Conservation (phyloP, 2,888 invertebrate genomes). For the Eristalis arbustorum region DNA sequence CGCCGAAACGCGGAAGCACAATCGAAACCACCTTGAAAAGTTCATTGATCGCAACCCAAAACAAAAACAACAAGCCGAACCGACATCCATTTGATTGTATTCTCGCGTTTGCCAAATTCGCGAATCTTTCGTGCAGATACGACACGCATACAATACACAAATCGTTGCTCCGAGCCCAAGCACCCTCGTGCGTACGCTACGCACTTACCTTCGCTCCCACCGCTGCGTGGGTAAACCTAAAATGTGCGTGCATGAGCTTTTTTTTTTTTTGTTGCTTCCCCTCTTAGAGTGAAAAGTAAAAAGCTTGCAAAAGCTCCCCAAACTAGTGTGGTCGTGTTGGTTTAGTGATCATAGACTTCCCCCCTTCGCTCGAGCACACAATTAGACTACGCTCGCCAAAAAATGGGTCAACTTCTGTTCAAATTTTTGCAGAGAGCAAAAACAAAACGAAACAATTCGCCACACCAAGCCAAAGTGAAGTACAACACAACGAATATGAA, state of each 20-base stretch:
- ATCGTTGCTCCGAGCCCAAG: not conserved
- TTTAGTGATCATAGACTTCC: constrained; percentile 26
- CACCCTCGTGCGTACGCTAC: not conserved
- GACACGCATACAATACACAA: not conserved
- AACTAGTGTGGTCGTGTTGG: not conserved
- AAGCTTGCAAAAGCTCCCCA: constrained; percentile 32
- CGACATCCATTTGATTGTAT: constrained; percentile 9
- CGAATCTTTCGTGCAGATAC: not conserved
- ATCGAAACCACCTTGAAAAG: constrained; percentile 36
- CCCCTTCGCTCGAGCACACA: not conserved
- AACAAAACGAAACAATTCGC: constrained; percentile 1
- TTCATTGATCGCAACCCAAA: constrained; percentile 46
- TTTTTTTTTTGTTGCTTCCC: not conserved
- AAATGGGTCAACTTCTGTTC: constrained; percentile 48
- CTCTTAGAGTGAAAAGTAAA: not conserved
- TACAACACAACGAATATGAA: constrained; percentile 6
- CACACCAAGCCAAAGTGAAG: constrained; percentile 10
- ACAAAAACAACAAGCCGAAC: constrained; percentile 20
- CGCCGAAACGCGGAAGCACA: constrained; percentile 23
- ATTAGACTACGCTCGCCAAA: not conserved
- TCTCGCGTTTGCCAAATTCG: constrained; percentile 5
- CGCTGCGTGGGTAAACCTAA: not conserved
- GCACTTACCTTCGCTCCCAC: not conserved
- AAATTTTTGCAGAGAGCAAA: constrained; percentile 3
- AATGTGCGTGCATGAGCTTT: not conserved